Conservation (phyloP, 2,888 invertebrate genomes). For the Apotomis turbidana region DNA sequence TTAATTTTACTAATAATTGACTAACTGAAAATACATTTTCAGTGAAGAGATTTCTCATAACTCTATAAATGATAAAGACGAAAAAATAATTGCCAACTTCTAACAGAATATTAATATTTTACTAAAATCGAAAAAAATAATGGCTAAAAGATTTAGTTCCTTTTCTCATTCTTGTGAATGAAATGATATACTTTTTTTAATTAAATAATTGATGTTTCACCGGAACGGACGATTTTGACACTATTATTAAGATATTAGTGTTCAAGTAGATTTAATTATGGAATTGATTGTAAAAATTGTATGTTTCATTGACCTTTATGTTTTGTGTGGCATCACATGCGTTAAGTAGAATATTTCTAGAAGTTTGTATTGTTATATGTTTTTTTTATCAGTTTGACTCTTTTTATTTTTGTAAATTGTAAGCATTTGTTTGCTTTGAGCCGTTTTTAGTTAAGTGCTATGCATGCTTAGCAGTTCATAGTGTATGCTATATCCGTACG, state of each 20-base stretch:
- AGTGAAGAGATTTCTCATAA: not conserved
- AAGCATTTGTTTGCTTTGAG: constrained; percentile 83
- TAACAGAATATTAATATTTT: not conserved
- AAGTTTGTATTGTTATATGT: constrained; percentile 49
- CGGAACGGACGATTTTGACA: constrained; percentile 29
- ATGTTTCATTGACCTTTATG: constrained; percentile 29
- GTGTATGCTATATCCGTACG: constrained; percentile 73
- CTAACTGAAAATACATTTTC: not conserved
- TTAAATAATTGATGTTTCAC: not conserved
- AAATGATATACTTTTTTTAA: not conserved
- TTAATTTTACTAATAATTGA: not conserved
- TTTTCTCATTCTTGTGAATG: not conserved
- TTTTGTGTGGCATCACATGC: constrained; percentile 46
- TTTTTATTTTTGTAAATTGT: constrained; percentile 80
- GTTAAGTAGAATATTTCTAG: constrained; percentile 52
- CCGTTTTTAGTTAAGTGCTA: constrained; percentile 72
- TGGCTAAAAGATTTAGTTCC: not conserved
- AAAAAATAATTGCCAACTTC: not conserved
- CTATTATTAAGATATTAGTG: constrained; percentile 36
- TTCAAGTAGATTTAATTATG: constrained; percentile 41
- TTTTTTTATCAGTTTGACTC: constrained; percentile 52
- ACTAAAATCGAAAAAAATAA: not conserved
- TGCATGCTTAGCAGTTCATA: constrained; percentile 84
- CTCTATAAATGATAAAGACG: not conserved
- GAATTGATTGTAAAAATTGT: constrained; percentile 48